Base-by-base conservation (phyloP, 2,797 vertebrate species). In the Chelonia mydas region DNA sequence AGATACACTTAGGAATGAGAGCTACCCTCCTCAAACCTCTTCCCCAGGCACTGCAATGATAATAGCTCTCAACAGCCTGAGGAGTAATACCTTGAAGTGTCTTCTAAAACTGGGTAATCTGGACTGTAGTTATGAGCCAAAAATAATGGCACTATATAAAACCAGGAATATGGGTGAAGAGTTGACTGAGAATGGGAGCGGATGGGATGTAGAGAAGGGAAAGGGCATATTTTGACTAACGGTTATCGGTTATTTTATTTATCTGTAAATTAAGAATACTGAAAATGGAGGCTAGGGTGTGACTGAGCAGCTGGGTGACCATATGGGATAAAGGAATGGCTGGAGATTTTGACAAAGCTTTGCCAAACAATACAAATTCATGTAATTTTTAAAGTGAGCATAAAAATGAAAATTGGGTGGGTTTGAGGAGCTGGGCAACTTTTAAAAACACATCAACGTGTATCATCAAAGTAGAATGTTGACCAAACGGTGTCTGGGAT, bases 251-350 rank as follows among this genome's bases (percentile, higher is more conserved):
- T 96, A 97, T 96, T 97, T 97, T 95, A 95, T 97, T 89, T 93
- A 83, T 76, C 92, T 92, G 92, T 41, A 90, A 90, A 65, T 5
- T 53, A 65, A 59, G 92, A n/a, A 0, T 92, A 54, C 92, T 83
- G 86, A 83, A 89, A 84, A 88, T 81, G 92, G 95, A 97, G 94
- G 94, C 89, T 54, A 90, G 92, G 91, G 94, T 27, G 68, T 94
- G 94, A 95, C 92, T 90, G 94, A 98, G 97, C 97, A 98, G 96
- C 97, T 98, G 97, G 92, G 95, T 91, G 82, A 98, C 94, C 98
- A 98, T 97, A 98, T 97, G 97, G 97, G 97, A 95, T 0, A 82
- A 90, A 96, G 95, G 97, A 97, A 98, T 89, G 96, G 96, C 96
- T 97, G 96, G 92, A 94, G 97, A 97, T 90, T 83, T 94, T 94